These are phyloP conservation scores for Amphiprion clarkii DNA, from an alignment of 2,797 vertebrate species.

Conservation along the genomic window DNA sequence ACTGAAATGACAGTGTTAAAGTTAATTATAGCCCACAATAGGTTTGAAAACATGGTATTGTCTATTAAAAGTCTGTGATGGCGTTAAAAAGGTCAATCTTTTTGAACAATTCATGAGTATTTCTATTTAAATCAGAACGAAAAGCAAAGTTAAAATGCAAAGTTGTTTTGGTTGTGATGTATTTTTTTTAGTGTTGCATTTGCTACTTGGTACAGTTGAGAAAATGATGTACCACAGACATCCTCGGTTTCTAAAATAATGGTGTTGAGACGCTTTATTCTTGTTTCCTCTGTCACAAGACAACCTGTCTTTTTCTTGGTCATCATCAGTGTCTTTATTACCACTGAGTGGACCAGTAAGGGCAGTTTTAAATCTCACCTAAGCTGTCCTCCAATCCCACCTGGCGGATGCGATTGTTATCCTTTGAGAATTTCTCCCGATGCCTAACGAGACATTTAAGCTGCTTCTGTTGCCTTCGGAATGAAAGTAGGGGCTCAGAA, in stretches of 20 bases:
- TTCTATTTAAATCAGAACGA: too few relatives aligned
- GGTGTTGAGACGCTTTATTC: constrained; percentile 19
- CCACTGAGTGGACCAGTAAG: constrained; percentile 44
- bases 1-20: too few relatives aligned
- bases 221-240: not conserved
- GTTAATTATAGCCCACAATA: not conserved
- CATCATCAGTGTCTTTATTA: constrained; percentile 69
- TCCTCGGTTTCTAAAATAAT: not conserved
- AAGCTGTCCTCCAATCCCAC: constrained; percentile 65
- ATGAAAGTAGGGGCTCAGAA: constrained; percentile 63
- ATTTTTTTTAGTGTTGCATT: not conserved
- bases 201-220: not conserved
- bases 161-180: not conserved
- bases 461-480: constrained; percentile 61
- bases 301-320: constrained; percentile 49
- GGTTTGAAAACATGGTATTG: not conserved
- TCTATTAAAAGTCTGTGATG: not conserved
- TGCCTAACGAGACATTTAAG: constrained; percentile 81
- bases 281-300: constrained; percentile 57
- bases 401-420: constrained; percentile 67
- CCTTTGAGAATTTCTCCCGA: constrained; percentile 73
- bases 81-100: not conserved
- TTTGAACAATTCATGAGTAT: not conserved
- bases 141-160: not conserved
- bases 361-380: constrained; percentile 66